A percentile compares a stretch with the other conserved stretches of the same genome.
Evolutionary conservation across 2,797 vertebrate species (phyloP).

Genomic region (Rhyacichthys aspro): DNA sequence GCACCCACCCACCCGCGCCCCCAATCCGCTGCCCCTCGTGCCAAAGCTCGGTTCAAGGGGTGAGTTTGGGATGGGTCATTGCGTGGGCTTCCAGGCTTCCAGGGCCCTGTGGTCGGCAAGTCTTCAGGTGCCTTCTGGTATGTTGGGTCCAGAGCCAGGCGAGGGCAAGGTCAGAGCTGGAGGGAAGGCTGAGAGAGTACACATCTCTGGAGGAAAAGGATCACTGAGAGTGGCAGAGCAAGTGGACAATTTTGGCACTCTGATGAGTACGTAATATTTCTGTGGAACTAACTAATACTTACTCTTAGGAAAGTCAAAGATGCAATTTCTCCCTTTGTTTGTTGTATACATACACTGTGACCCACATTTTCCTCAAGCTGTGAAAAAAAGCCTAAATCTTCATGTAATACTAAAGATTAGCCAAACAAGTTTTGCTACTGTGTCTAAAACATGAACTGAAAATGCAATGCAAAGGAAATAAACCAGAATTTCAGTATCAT

Average conservation of each 20-base stretch:
- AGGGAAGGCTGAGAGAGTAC: slow-evolving; percentile 14
- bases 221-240: slow-evolving; percentile 7
- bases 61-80: slow-evolving; percentile 75
- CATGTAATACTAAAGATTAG: no score
- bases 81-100: slow-evolving; percentile 61
- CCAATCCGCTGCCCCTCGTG: slow-evolving; percentile 33
- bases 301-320: no score
- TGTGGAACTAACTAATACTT: no score
- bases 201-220: slow-evolving; percentile 22
- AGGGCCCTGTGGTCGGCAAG: slow-evolving; percentile 53
- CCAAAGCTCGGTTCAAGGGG: slow-evolving; percentile 65
- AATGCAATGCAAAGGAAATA: background rate
- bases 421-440: no score
- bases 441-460: background rate
- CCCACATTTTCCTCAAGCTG: no score
- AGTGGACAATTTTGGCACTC: background rate
- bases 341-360: no score
- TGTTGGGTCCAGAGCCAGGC: slow-evolving; percentile 57
- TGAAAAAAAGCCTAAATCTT: no score
- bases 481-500: background rate
- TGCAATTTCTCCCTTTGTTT: no score
- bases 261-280: background rate
- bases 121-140: slow-evolving; percentile 78
- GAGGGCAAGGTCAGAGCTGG: slow-evolving; percentile 21
- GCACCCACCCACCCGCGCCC: slow-evolving; percentile 9